phyloP scores from a whole-genome alignment of 1,140 invertebrate genomes.

The Cyclargus thomasi region DNA sequence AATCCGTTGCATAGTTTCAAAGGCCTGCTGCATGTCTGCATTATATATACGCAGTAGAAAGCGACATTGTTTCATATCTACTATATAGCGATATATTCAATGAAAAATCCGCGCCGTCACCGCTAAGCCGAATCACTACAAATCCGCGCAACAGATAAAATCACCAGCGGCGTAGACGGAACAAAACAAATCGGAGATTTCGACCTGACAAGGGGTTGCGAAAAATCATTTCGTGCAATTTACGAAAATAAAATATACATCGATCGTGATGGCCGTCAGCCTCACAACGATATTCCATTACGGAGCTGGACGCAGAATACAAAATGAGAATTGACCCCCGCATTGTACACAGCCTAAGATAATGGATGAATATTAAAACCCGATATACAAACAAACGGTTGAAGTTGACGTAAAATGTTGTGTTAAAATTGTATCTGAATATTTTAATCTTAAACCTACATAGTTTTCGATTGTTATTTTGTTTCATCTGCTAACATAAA shows the following conservation, averaged over 20 bases:
- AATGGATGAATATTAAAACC: slow-evolving; percentile 32
- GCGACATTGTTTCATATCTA: background rate
- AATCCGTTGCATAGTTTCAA: no score
- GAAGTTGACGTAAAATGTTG: slow-evolving; percentile 14
- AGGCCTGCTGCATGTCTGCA: no score
- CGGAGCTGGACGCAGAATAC: slow-evolving; percentile 49
- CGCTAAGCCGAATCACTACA: background rate
- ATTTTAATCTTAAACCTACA: no score
- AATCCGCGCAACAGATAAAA: background rate
- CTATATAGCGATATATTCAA: background rate
- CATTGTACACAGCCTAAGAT: slow-evolving; percentile 35
- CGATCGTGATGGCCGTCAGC: slow-evolving; percentile 43
- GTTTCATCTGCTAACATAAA: no score
- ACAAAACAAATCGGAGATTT: slow-evolving; percentile 34
- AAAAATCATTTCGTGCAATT: slow-evolving; percentile 61
- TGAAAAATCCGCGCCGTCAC: background rate
- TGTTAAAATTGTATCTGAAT: no score
- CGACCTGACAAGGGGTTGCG: slow-evolving; percentile 52
- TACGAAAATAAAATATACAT: slow-evolving; percentile 69
- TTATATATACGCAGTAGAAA: no score
- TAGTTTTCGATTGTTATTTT: background rate
- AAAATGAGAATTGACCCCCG: slow-evolving; percentile 59
- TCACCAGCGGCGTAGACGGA: slow-evolving; percentile 16
- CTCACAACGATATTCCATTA: slow-evolving; percentile 71
- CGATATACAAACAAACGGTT: slow-evolving; percentile 17